phyloP scores from a whole-genome alignment of 2,113 vertebrate genomes.

The Bungarus multicinctus region DNA sequence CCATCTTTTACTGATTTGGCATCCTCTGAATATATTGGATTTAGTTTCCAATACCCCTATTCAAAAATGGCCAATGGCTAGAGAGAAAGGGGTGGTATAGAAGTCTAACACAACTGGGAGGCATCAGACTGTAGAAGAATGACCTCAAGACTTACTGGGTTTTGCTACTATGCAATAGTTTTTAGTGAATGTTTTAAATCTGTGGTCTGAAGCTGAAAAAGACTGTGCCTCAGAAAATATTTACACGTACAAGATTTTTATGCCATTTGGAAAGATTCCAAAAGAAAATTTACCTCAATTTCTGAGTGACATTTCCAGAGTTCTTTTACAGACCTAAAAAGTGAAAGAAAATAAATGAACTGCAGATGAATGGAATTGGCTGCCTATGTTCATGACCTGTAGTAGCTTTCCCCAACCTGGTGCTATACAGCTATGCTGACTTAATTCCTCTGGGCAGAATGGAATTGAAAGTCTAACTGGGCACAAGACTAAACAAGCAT shows the following conservation, averaged over 20 bases:
- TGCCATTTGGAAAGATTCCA: background rate
- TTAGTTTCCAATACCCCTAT: background rate
- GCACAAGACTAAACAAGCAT: background rate
- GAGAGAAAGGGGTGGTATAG: background rate
- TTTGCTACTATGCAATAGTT: background rate
- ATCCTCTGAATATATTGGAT: background rate
- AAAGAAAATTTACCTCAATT: constrained; percentile 68
- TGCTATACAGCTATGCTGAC: background rate
- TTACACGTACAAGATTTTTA: background rate
- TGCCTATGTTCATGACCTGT: background rate
- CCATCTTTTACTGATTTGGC: background rate
- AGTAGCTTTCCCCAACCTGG: background rate
- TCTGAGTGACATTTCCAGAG: constrained; percentile 75
- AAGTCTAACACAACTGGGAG: background rate
- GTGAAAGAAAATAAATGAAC: background rate
- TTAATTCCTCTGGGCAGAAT: background rate
- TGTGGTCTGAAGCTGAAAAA: background rate
- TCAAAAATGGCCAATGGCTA: background rate
- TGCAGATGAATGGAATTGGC: background rate
- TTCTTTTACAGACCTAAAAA: constrained; percentile 68
- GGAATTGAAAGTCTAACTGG: background rate
- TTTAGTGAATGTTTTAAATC: background rate
- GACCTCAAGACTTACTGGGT: background rate
- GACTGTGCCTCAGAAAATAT: background rate
- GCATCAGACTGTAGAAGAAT: background rate